phyloP scores from a whole-genome alignment of 2,113 vertebrate species.

The Festucalex cinctus region DNA sequence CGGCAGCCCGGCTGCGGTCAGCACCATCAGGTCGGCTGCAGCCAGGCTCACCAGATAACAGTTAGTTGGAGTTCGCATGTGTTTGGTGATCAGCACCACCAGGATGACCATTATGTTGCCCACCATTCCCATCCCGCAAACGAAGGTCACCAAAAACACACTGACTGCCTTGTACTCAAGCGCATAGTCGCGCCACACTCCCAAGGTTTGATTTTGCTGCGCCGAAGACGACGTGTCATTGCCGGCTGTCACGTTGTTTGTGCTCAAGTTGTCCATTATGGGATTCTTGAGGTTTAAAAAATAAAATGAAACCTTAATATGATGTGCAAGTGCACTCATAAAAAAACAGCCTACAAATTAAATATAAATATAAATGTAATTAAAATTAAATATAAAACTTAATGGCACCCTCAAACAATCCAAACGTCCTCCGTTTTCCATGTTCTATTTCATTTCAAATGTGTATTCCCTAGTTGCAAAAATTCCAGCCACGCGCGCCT shows the following conservation, averaged over 20 bases:
- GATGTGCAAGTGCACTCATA: not conserved
- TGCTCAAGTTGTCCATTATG: slow-evolving; percentile 52
- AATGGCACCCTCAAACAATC: slow-evolving; percentile 22
- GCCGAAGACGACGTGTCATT: slow-evolving; percentile 77
- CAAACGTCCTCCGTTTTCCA: slow-evolving; percentile 10
- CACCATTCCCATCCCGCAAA: slow-evolving; percentile 90
- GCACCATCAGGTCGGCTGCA: slow-evolving; percentile 89
- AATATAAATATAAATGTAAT: not conserved
- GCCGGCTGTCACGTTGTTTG: slow-evolving; percentile 72
- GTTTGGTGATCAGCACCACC: slow-evolving; percentile 93
- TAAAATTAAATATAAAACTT: slow-evolving; percentile 17
- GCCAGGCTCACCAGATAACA: slow-evolving; percentile 97
- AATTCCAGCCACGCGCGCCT: not conserved
- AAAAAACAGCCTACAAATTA: not conserved
- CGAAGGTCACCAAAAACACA: slow-evolving; percentile 81
- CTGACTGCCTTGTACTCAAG: slow-evolving; percentile 86
- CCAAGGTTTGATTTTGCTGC: slow-evolving; percentile 75
- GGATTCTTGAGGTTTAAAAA: not conserved
- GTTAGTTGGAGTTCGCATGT: slow-evolving; percentile 98
- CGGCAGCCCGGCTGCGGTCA: slow-evolving; percentile 91
- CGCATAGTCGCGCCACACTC: slow-evolving; percentile 74
- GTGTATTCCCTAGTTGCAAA: not conserved
- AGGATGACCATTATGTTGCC: slow-evolving; percentile 97
- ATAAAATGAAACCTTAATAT: not conserved
- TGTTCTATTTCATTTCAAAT: not conserved